A percentile compares a stretch with the other conserved stretches of the same genome.
Evolutionary conservation across 2,113 vertebrate species (phyloP).

Genomic region (Garra rufa): DNA sequence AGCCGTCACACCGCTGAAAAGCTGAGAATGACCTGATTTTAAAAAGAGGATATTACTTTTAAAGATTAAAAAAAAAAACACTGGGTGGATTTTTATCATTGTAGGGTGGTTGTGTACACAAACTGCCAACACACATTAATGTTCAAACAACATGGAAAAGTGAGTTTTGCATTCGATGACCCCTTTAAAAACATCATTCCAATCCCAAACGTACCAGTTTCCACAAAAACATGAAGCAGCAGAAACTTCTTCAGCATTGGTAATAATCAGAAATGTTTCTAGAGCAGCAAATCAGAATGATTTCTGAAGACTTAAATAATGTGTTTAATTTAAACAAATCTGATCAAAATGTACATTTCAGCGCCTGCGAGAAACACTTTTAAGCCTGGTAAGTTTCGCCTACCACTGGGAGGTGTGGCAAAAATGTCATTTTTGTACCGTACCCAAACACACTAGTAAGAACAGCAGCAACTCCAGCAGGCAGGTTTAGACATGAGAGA

Average conservation of each 20-base stretch:
- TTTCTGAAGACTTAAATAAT: background rate
- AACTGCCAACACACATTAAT: too few relatives aligned
- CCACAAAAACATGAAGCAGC: background rate
- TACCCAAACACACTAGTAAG: slow-evolving; percentile 39
- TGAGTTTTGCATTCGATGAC: too few relatives aligned
- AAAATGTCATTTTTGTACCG: background rate
- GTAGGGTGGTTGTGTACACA: too few relatives aligned
- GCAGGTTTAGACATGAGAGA: slow-evolving; percentile 55
- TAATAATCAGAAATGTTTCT: background rate
- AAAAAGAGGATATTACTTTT: too few relatives aligned
- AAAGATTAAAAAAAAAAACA: too few relatives aligned
- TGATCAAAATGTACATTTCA: background rate
- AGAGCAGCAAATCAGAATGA: background rate
- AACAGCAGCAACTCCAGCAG: slow-evolving; percentile 30
- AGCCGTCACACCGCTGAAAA: too few relatives aligned
- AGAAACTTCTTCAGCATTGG: background rate
- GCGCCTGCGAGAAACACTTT: background rate
- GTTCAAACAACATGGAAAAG: too few relatives aligned
- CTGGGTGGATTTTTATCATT: too few relatives aligned
- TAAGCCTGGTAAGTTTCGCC: background rate
- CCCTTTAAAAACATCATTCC: too few relatives aligned
- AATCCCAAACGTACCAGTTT: too few relatives aligned
- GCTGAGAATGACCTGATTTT: too few relatives aligned
- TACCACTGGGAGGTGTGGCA: background rate
- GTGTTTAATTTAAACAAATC: background rate